Evolutionary conservation across 53 echinoderm and acorn worm genomes (phyloP), one percentile per base, ranked within the genome.

Genomic region (Mesocentrotus franciscanus): DNA sequence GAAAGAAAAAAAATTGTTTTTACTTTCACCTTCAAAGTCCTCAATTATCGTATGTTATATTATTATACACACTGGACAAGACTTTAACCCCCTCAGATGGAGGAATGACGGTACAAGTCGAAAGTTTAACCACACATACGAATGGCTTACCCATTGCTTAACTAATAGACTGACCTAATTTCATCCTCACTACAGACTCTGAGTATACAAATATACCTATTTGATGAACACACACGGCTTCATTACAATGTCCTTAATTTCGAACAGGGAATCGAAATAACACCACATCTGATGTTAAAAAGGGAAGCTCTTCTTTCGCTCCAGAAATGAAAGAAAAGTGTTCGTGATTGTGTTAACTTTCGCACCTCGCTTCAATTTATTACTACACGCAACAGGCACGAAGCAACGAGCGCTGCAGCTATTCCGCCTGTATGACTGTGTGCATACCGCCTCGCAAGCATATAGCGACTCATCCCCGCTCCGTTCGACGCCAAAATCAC

Each of bases 301-400:
- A 8, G 35, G 14, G 34, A 34, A 78, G 34, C 78, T 0, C 90
- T 26, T 58, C 58, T 57, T 56, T n/a, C 2, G 12, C 90, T 18
- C 27, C 34, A 61, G 62, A 39, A 91, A 61, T 91, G 58, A 91
- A 91, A 66, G 17, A 91, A 85, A 90, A 36, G 91, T 72, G 92
- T 55, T 92, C 92, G 92, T 92, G 92, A 92, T 92, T 13, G 74
- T 49, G 92, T 55, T 56, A 92, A 92, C 92, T 92, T 92, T 92
- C 76, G 57, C 92, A 74, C 92, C 92, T 74, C 75, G 49, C 39
- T 74, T 49, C 74, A 56, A 30, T 70, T 72, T 92, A 74, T 92
- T 92, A 74, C 5, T 36, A 49, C 74, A 92, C 49, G 56, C 71
- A 72, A 72, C 72, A 74, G 92, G 92, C 92, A 92, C 71, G 85